These are phyloP conservation scores for Drosophila lacertosa DNA, from an alignment of 1,140 invertebrate species.

Conservation along the genomic window DNA sequence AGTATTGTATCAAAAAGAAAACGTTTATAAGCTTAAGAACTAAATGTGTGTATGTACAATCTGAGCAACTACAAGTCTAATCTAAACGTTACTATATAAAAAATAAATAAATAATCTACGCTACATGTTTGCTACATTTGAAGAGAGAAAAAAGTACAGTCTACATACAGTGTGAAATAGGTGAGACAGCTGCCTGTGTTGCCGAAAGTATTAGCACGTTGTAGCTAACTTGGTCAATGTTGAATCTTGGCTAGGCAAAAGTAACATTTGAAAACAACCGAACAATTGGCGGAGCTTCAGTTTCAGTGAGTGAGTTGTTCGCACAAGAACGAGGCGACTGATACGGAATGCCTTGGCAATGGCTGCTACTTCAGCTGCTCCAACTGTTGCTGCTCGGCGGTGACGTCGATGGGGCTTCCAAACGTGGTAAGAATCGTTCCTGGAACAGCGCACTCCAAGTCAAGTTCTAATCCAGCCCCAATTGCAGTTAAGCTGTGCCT, in stretches of 20 bases:
- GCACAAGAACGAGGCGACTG: conserved; percentile 63
- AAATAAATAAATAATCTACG: conserved; percentile 37
- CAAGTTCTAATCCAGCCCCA: neutral
- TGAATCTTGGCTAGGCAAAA: conserved; percentile 60
- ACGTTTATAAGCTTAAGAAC: neutral
- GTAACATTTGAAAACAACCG: conserved; percentile 63
- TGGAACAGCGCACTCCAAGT: too few relatives aligned
- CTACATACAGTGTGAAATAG: conserved; percentile 18
- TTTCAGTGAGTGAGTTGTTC: conserved; percentile 54
- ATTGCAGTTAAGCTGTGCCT: conserved; percentile 67
- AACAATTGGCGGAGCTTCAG: conserved; percentile 38
- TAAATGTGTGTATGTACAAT: neutral
- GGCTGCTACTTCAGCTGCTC: conserved; percentile 34
- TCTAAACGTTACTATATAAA: conserved; percentile 4
- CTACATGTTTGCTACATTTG: neutral
- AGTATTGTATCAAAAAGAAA: neutral
- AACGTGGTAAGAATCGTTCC: conserved; percentile 49
- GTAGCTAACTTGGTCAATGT: conserved; percentile 74
- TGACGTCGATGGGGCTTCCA: conserved; percentile 48
- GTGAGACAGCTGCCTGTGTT: conserved; percentile 1
- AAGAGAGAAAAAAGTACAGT: conserved; percentile 11
- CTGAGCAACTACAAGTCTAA: conserved; percentile 6
- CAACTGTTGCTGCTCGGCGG: neutral
- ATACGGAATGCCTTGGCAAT: conserved; percentile 50
- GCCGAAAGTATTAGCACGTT: conserved; percentile 8